These are phyloP conservation scores for Coilia nasus DNA, from an alignment of 2,797 vertebrate species.

Conservation along the genomic window DNA sequence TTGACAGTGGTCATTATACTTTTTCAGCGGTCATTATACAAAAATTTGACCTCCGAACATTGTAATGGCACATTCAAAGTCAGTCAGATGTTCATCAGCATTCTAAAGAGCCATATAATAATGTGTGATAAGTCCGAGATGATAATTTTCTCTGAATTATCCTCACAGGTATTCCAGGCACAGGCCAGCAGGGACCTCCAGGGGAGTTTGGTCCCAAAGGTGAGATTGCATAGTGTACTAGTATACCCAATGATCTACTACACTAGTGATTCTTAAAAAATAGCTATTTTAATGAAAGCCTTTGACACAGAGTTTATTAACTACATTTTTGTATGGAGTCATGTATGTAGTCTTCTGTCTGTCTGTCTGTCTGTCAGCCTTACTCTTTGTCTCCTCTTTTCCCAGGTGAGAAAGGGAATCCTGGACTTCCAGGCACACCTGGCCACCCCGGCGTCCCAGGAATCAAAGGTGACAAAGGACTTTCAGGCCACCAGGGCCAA, in stretches of 20 bases:
- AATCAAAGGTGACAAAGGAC: conserved; percentile 89
- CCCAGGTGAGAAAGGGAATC: conserved; percentile 88
- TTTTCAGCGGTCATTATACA: too few relatives aligned
- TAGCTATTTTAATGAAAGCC: not conserved
- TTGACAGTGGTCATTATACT: too few relatives aligned
- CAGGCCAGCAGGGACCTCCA: conserved; percentile 79
- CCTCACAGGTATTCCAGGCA: conserved; percentile 81
- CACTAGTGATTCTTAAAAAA: not conserved
- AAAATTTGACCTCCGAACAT: too few relatives aligned
- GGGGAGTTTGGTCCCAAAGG: conserved; percentile 87
- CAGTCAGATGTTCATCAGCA: too few relatives aligned
- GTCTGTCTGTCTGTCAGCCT: not conserved
- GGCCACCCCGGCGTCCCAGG: conserved; percentile 89
- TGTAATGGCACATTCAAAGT: too few relatives aligned
- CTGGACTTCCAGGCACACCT: conserved; percentile 87
- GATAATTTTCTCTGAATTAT: not conserved
- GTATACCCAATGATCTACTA: not conserved
- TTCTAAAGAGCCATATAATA: too few relatives aligned
- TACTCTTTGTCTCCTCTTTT: not conserved
- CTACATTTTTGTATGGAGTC: too few relatives aligned
- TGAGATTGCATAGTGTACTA: conserved; percentile 55
- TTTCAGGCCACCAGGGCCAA: conserved; percentile 77
- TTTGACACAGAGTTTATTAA: too few relatives aligned
- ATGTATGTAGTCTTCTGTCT: too few relatives aligned
- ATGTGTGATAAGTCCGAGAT: not conserved